Base-by-base conservation (phyloP, 1,140 invertebrate genomes). In the Magallana gigas region DNA sequence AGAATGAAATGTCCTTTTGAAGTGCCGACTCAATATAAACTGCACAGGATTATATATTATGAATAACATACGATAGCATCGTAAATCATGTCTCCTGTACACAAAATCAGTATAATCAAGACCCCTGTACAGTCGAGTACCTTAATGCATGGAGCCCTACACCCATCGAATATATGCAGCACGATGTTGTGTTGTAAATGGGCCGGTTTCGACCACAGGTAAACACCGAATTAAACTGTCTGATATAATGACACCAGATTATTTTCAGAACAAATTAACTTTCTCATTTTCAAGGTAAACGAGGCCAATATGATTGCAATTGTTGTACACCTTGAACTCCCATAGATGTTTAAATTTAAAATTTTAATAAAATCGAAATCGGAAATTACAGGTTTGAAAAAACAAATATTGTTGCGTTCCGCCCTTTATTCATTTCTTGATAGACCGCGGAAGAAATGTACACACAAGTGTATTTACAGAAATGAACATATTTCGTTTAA, bases 1-100 rank as follows among this genome's bases (percentile, higher is more conserved):
- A 12, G 23, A 76, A n/a, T 62, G 0, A 62, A 12, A 62, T 6
- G 23, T 29, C 29, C 23, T 29, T 76, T 76, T 29, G 18, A 76
- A 76, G 9, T 76, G 68, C 7, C 18, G 23, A 23, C 23, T 76
- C 68, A 29, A 29, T 76, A 76, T 29, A 76, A 76, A 36, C 23
- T 36, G 23, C 68, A 76, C 68, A 2, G 68, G 68, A 76, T 29
- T 76, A 76, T 76, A 23, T 76, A 76, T 76, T 76, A 76, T 76
- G 68, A 76, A 76, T 76, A 29, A 29, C 29, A 76, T 6, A 76
- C 23, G 36, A 76, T 36, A 2, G 23, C 23, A 76, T 29, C 23
- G 68, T 76, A 76, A 76, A 76, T 76, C 23, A 62, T 62, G 60
- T 62, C 60, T 62, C 36, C 12, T n/a, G 36, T 11, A 36, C 68